Evolutionary conservation across 2,888 invertebrate species (phyloP).

Genomic region (Apomyelois bistriatella): DNA sequence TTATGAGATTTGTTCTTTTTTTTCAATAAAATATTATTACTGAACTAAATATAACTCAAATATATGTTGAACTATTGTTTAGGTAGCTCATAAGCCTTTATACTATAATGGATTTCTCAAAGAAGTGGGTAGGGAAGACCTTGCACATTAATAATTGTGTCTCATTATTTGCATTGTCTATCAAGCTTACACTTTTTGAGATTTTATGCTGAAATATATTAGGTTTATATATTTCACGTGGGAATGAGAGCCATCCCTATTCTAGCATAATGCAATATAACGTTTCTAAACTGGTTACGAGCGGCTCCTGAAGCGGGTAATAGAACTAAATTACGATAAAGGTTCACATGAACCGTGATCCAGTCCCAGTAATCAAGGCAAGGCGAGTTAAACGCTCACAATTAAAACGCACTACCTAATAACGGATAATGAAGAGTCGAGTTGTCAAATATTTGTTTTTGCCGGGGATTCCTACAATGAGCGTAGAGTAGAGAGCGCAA

Average conservation of each 20-base stretch:
- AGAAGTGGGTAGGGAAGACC: too few species aligned
- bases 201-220: too few species aligned
- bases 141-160: too few species aligned
- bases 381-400: slow-evolving; percentile 32
- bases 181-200: too few species aligned
- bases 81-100: too few species aligned
- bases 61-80: too few species aligned
- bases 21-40: not conserved
- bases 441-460: slow-evolving; percentile 75
- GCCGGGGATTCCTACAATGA: slow-evolving; percentile 63
- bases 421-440: slow-evolving; percentile 66
- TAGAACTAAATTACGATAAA: slow-evolving; percentile 3
- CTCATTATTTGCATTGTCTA: too few species aligned
- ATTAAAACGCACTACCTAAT: slow-evolving; percentile 66
- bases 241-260: too few species aligned
- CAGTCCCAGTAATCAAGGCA: slow-evolving; percentile 24
- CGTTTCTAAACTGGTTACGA: not conserved
- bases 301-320: not conserved
- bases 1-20: not conserved
- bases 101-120: too few species aligned
- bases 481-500: slow-evolving; percentile 59
- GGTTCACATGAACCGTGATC: slow-evolving; percentile 13
- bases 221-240: too few species aligned
- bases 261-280: not conserved
- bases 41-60: not conserved